phyloP scores from a whole-genome alignment of 2,888 invertebrate species.

The Zeuzera pyrina region DNA sequence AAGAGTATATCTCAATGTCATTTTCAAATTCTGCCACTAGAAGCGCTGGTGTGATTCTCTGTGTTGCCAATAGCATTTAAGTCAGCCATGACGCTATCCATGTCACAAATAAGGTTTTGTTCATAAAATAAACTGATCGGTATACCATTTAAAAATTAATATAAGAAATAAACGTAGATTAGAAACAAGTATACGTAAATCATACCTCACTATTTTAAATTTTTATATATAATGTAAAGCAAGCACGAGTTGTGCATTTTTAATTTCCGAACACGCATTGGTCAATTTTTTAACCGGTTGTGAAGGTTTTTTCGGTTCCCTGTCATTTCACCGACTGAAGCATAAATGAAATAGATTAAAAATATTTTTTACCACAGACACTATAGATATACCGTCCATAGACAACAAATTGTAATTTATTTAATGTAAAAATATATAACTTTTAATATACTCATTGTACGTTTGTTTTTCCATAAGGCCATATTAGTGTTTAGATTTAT shows the following conservation, averaged over 20 bases:
- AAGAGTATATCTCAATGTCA: too few relatives aligned
- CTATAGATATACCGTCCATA: conserved; percentile 64
- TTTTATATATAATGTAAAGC: conserved; percentile 2
- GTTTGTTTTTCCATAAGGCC: conserved; percentile 39
- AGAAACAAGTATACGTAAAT: conserved; percentile 76
- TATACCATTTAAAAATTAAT: conserved; percentile 9
- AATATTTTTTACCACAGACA: conserved; percentile 54
- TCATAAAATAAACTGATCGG: conserved; percentile 3
- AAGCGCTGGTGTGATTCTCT: too few relatives aligned
- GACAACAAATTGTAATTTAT: conserved; percentile 58
- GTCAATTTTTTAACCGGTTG: conserved; percentile 46
- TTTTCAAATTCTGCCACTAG: too few relatives aligned
- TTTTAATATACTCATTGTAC: conserved; percentile 46
- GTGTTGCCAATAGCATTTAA: too few relatives aligned
- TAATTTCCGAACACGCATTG: conserved; percentile 8
- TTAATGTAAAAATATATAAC: conserved; percentile 38
- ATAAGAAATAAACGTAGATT: conserved; percentile 13
- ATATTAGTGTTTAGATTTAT: conserved; percentile 47
- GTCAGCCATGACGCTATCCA: neutral
- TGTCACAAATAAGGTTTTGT: neutral
- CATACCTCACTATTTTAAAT: conserved; percentile 72
- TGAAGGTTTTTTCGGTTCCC: conserved; percentile 27
- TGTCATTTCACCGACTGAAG: conserved; percentile 45
- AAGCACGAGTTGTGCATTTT: conserved; percentile 9
- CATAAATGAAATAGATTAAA: conserved; percentile 44